Base-by-base conservation (phyloP, 1,140 invertebrate genomes). In the Drosophila nikananu region DNA sequence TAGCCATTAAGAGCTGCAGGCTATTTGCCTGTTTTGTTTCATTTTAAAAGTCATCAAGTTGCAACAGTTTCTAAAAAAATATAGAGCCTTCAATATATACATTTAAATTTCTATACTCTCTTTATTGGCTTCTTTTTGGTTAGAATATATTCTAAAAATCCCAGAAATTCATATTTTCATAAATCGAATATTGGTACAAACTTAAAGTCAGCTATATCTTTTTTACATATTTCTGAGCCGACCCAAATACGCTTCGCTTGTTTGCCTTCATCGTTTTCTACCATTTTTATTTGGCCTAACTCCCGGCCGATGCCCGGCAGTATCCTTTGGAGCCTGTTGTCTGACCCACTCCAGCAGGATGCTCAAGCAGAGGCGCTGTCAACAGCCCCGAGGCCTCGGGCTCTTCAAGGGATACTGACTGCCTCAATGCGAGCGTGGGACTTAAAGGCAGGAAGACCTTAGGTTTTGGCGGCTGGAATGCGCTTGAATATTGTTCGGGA, bases 321-420 rank as follows among this genome's bases (percentile, higher is more conserved):
- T 32, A 55, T 71, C 46, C 67, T 55, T 68, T 55, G 65, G 37
- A 42, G 48, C 64, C 63, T 42, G 30, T 68, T 71, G 64, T 68
- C 62, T 67, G 67, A 52, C 67, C 63, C 67, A 68, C 67, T 71
- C 64, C 39, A 48, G 54, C 35, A 23, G 70, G 68, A 61, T 61
- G 49, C 68, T 71, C 67, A 71, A 71, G 46, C 63, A 71, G 67
- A 46, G 39, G 49, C 39, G 49, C 49, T 48, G 49, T 71, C 67
- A 71, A 71, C 67, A 68, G 23, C 48, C 63, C 39, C 39, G 23
- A 46, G 35, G 67, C 63, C 63, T 25, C 5, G 67, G 48, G 49
- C 21, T 55, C 49, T 46, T 25, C 60, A 21, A 37, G 63, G 63
- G 49, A 67, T 67, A 67, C 66, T 54, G 66, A 49, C 46, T 49